Conservation (phyloP, 2,113 vertebrate species). For the Eulemur macaco region DNA sequence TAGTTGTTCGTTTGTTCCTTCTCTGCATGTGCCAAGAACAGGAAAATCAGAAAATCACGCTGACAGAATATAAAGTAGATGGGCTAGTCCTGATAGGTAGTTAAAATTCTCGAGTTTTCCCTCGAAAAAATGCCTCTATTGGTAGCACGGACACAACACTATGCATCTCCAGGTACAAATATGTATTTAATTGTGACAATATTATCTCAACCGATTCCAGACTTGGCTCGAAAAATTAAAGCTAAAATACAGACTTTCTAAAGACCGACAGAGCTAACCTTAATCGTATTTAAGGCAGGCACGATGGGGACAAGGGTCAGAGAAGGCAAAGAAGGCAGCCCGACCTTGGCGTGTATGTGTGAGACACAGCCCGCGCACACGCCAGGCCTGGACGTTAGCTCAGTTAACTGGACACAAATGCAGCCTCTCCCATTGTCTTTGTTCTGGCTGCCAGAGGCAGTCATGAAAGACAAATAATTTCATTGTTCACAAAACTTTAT, state of each 20-base stretch:
- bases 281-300: background rate
- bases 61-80: background rate
- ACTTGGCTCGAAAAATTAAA: background rate
- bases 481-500: slow-evolving; percentile 50
- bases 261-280: background rate
- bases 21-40: background rate
- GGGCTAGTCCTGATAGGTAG: background rate
- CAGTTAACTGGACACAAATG: background rate
- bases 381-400: background rate
- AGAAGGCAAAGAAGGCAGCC: background rate
- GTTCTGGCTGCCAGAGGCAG: background rate
- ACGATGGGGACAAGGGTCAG: background rate
- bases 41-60: background rate
- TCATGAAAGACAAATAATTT: slow-evolving; percentile 44
- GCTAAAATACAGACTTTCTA: background rate
- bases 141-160: background rate
- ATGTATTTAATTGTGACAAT: background rate
- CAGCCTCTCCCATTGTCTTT: slow-evolving; percentile 7
- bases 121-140: background rate
- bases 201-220: background rate
- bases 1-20: background rate
- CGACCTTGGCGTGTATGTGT: background rate
- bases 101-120: slow-evolving; percentile 10
- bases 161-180: background rate
- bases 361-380: background rate